phyloP scores from a whole-genome alignment of 2,888 invertebrate species.

The Callosobruchus maculatus region DNA sequence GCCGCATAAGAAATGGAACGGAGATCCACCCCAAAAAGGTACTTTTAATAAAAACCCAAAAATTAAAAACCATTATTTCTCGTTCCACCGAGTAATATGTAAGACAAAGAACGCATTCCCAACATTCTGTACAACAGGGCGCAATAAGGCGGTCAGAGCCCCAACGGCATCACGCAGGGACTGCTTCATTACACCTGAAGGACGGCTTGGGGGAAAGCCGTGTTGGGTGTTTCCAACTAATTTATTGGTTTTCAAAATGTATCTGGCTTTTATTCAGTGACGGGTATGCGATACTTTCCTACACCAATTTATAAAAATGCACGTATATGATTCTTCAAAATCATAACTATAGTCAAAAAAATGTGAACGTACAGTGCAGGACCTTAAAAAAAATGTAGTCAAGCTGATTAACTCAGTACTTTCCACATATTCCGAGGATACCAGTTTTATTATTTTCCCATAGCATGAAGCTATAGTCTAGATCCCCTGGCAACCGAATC shows the following conservation, averaged over 20 bases:
- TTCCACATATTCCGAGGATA: too few species aligned
- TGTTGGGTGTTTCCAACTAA: neutral
- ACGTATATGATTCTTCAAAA: too few species aligned
- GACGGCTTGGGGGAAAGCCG: neutral
- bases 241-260: neutral
- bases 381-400: too few species aligned
- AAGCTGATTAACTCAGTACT: too few species aligned
- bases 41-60: neutral
- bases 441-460: too few species aligned
- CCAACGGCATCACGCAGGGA: neutral
- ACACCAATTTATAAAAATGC: too few species aligned
- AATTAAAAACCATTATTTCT: neutral
- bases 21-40: neutral
- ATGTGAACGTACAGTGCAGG: too few species aligned
- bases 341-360: too few species aligned
- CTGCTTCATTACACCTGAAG: neutral
- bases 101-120: neutral
- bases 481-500: too few species aligned
- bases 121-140: neutral
- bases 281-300: too few species aligned
- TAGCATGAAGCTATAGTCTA: too few species aligned
- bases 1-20: neutral
- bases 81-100: neutral
- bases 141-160: neutral
- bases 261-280: neutral